Evolutionary conservation across 2,113 vertebrate genomes (phyloP).

Genomic region (Candoia aspera): DNA sequence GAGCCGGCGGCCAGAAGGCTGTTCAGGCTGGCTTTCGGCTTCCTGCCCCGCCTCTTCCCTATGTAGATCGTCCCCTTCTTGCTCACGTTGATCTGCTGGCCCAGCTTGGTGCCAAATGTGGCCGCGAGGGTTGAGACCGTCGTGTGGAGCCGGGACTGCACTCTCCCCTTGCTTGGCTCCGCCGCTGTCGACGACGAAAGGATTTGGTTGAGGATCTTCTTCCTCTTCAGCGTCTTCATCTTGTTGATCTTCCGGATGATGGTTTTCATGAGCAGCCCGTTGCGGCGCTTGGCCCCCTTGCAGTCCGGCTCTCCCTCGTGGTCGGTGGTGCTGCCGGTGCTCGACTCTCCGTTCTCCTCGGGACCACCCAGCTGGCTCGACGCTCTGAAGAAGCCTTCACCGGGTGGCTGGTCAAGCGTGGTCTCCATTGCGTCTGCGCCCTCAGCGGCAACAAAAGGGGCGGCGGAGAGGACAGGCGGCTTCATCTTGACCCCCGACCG

Average conservation of each 20-base stretch:
- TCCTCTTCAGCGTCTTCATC: constrained; percentile 95
- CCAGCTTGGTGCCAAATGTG: constrained; percentile 89
- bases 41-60: constrained; percentile 95
- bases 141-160: constrained; percentile 81
- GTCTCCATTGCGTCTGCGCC: constrained; percentile 66
- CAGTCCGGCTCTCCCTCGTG: constrained; percentile 77
- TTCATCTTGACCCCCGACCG: constrained; percentile 81
- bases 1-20: constrained; percentile 68
- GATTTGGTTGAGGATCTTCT: constrained; percentile 89
- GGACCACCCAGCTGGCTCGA: constrained; percentile 71
- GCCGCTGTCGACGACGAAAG: constrained; percentile 72
- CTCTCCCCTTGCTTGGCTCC: constrained; percentile 79
- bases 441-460: constrained; percentile 76
- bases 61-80: constrained; percentile 99
- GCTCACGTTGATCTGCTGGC: constrained; percentile 97
- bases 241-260: constrained; percentile 97
- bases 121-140: constrained; percentile 90
- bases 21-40: constrained; percentile 85
- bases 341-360: constrained; percentile 70
- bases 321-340: constrained; percentile 69
- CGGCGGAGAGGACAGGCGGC: constrained; percentile 75
- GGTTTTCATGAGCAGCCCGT: constrained; percentile 91
- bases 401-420: constrained; percentile 66
- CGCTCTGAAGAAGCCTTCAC: constrained; percentile 73
- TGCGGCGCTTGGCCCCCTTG: constrained; percentile 83